Base-by-base conservation (phyloP, 2,113 vertebrate genomes). In the Cariama cristata region DNA sequence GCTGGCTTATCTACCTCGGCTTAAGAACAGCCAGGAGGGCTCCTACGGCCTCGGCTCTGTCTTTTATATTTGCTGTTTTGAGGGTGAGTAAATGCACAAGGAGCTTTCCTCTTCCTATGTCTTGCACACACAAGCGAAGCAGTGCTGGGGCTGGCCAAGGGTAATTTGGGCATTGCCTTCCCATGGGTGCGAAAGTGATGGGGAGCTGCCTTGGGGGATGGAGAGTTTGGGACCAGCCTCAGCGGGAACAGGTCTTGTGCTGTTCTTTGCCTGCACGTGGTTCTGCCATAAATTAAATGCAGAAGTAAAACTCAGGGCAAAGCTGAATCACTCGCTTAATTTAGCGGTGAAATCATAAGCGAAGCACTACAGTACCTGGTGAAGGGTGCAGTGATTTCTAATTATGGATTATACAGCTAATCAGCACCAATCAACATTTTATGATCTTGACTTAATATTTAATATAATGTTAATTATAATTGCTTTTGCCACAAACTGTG, bases 401-500 rank as follows among this genome's bases (percentile, higher is more conserved):
- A 97, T 98, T 97, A 97, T 84, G 97, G 97, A 97, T 97, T 94
- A 97, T 90, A 58, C 96, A 95, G 96, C 95, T 98, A 97, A 98
- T 98, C 97, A 97, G 96, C 32, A 94, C 96, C 96, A 97, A 98
- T 97, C 97, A 97, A 94, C 97, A 92, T 86, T 96, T 97, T 97
- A 96, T 94, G 92, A 97, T 97, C 97, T 97, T 97, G 97, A 97
- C 96, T 97, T 98, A 97, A 97, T 97, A 97, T 98, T 98, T 97
- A 97, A 97, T 97, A 97, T 95, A 97, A 97, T 96, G 95, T 97
- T 97, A 97, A 98, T 97, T 95, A 97, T 97, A 96, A 97, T 96
- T 97, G 96, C 97, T 92, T 97, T 97, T 86, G 87, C 93, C 94
- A 85, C 94, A 94, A 97, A 96, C 93, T 84, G 94, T 96, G 96